phyloP scores from a whole-genome alignment of 2,113 vertebrate species.

The Sapayoa aenigma region DNA sequence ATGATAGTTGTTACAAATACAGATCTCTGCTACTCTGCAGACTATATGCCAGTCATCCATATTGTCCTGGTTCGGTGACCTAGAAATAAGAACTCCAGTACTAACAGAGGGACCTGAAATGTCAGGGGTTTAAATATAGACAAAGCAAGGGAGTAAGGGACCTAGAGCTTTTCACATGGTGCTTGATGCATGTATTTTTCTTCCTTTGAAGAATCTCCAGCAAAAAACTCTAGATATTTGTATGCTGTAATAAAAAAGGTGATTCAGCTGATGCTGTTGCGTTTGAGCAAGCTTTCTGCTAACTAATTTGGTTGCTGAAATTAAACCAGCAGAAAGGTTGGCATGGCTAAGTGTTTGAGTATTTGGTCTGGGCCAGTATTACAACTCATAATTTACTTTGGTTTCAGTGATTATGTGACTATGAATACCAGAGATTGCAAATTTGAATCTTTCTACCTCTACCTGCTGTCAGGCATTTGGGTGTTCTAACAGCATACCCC shows the following conservation, averaged over 20 bases:
- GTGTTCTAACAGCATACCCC: background rate
- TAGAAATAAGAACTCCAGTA: constrained; percentile 31
- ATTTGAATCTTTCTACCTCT: background rate
- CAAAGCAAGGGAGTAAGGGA: constrained; percentile 31
- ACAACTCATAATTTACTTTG: background rate
- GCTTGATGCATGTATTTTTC: constrained; percentile 48
- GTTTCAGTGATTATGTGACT: background rate
- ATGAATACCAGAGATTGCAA: background rate
- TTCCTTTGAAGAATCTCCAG: constrained; percentile 30
- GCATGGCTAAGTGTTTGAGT: background rate
- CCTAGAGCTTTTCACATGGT: constrained; percentile 12
- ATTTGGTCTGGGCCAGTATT: background rate
- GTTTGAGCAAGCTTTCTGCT: background rate
- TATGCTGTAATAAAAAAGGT: background rate
- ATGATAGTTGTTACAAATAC: constrained; percentile 55
- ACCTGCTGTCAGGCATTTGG: background rate
- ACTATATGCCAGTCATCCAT: background rate
- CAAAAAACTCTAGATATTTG: background rate
- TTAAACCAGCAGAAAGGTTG: background rate
- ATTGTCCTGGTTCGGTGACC: constrained; percentile 66
- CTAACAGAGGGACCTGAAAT: constrained; percentile 50
- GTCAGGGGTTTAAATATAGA: constrained; percentile 54
- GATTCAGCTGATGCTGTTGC: background rate
- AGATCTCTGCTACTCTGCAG: constrained; percentile 35
- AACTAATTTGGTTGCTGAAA: background rate